Evolutionary conservation across 2,888 invertebrate species (phyloP), one percentile per base, ranked within the genome.

Genomic region (Tromatobia lineatoria): DNA sequence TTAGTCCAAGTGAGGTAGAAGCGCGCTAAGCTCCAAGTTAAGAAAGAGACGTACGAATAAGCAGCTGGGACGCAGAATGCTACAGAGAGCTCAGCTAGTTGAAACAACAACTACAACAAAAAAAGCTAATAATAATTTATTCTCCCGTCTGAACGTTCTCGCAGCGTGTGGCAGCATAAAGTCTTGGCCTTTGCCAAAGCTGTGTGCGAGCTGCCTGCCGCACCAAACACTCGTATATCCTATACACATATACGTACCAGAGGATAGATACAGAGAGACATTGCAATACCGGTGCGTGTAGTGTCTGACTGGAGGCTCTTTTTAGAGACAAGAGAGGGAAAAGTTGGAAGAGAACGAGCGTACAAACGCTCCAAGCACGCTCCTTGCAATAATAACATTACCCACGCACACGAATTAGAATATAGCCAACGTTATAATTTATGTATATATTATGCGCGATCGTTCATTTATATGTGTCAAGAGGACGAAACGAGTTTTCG

Each of bases 321-420:
- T 13, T 13, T 25, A 15, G 69, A 38, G 61, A 50, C 38, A 52
- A 69, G 52, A 34, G 50, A 59, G 50, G 64, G 54, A 20, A 71
- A 29, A 67, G 25, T 23, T 42, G 10, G 45, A 59, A 34, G 78
- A 38, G 42, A 57, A 69, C 25, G 38, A 54, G 15, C 38, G 74
- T 42, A 47, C 29, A 34, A 52, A 25, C 54, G 71, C 52, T 42
- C n/a, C 38, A 52, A 74, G 74, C 76, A 23, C 69, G 83, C 77
- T 84, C 83, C 86, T 85, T 83, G 88, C 90, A 88, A 89, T 87
- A 88, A 90, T 89, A 88, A 90, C 85, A 82, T 88, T 89, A 88
- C 90, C 91, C 89, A 91, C 90, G 90, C 90, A 84, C 73, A 70
- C 61, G 88, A 88, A 90, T 91, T 90, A 90, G 89, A 90, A 90